Evolutionary conservation across 2,888 invertebrate species (phyloP), one percentile per base, ranked within the genome.

Genomic region (Acanthosepion esculentum): DNA sequence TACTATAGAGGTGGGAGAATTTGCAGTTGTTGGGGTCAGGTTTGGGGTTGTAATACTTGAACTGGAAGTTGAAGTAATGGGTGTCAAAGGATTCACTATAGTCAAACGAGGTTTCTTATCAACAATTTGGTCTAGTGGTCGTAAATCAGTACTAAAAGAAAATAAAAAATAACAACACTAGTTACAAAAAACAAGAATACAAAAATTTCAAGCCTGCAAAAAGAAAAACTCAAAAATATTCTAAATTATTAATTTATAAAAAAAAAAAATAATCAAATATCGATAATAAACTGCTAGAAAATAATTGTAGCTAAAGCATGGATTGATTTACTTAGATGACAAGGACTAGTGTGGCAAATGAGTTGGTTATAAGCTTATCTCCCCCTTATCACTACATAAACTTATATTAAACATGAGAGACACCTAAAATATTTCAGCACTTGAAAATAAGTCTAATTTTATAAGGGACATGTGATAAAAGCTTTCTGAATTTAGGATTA

Each of bases 21-120:
- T 59, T 48, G 94, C 92, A 26, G 95, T 93, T 91, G 48, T 95
- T 15, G 94, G 55, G 0, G 95, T 94, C 15, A 95, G 93, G 23
- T 93, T 53, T 29, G 95, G 91, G 26, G 95, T 91, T 29, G 95
- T 95, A 91, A 95, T 95, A 94, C 94, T 95, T 48, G 95, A 94
- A 94, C 95, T 95, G 78, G 96, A 94, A 8, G 95, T 95, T 92
- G 96, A 93, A 18, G 96, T 95, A 91, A 96, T 96, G 18, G 95
- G 96, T 55, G 96, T 95, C 20, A 96, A 96, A 94, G 98, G 98
- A 48, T 29, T 93, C 18, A 53, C 48, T 50, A 93, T 93, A 4
- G 50, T 96, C 94, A 98, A 98, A 97, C 98, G 98, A 26, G 98
- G 97, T 97, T 98, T 98, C 98, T 99, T 99, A 97, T 99, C 99